Base-by-base conservation (phyloP, 1,140 invertebrate genomes). In the Leptinotarsa undecemlineata region DNA sequence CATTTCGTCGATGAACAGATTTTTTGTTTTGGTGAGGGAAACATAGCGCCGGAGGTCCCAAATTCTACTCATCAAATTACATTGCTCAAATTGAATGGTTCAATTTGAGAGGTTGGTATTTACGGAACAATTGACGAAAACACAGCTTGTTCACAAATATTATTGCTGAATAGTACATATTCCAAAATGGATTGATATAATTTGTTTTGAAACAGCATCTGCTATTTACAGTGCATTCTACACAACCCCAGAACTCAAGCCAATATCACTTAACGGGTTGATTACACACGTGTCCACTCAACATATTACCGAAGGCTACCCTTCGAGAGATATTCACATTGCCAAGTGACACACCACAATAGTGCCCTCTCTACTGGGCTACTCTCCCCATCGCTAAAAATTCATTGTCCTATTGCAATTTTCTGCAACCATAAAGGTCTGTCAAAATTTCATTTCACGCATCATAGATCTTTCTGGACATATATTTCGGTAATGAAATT, bases 381-480 rank as follows among this genome's bases (percentile, higher is more conserved):
- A 33, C 63, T 17, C 63, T 19, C 63, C 63, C 63, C 63, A 64
- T 64, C 20, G 20, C 63, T 21, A 60, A 48, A 48, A 57, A 48
- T 57, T 48, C 48, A 70, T 70, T 70, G 68, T 70, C 15, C 51
- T 23, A 60, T 70, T 60, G 20, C 68, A 51, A 70, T 70, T 70
- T 70, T 23, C 68, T 17, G 19, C 68, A 48, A 23, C 47, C 68
- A 57, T 70, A 57, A 47, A 70, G 47, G 68, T 70, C 68, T 70
- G 68, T 70, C 68, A 70, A 70, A 70, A 70, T 70, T 70, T 57
- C 48, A 70, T 70, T 70, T 70, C 68, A 70, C 68, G 68, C 33
- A 51, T 60, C 68, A 70, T 70, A 70, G 68, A 70, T 70, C 68
- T 70, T 42, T 60, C 21, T 15, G 11, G 42, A 48, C 47, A 70